Percentiles rank a stretch among this genome's conserved stretches.
Evolutionary conservation across 2,888 invertebrate genomes (phyloP).

Genomic region (Neoaliturus tenellus): DNA sequence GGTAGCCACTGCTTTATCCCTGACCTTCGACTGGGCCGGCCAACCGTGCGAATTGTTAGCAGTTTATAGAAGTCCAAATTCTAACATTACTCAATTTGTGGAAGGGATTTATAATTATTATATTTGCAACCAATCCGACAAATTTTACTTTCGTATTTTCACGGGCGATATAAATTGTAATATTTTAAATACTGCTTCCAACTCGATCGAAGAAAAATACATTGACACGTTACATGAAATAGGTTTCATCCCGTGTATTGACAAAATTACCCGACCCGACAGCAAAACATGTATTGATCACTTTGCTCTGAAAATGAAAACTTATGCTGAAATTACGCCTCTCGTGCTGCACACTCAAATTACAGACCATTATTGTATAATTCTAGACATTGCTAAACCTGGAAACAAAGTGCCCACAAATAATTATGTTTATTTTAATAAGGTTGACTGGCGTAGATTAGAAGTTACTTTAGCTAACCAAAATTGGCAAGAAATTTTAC

Average conservation of each 20-base stretch:
- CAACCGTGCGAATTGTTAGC: not conserved
- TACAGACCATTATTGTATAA: slow-evolving; percentile 10
- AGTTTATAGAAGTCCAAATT: not conserved
- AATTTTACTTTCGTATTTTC: not conserved
- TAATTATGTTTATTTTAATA: not conserved
- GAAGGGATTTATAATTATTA: not conserved
- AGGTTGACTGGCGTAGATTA: slow-evolving; percentile 6
- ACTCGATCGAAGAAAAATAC: not conserved
- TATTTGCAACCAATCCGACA: not conserved
- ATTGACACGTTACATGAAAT: not conserved
- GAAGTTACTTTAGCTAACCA: not conserved
- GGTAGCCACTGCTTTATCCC: slow-evolving; percentile 5
- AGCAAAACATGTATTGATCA: not conserved
- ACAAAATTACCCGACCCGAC: not conserved
- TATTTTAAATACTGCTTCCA: not conserved
- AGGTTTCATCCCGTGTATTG: not conserved
- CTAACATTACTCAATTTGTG: not conserved
- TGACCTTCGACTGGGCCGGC: not conserved
- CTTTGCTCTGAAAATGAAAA: not conserved
- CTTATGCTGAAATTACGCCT: not conserved
- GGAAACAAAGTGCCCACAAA: not conserved
- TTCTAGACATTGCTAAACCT: not conserved
- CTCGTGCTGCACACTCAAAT: not conserved
- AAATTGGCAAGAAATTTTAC: not conserved
- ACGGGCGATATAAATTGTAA: not conserved